Evolutionary conservation across 2,888 invertebrate genomes (phyloP), one percentile per base, ranked within the genome.

Genomic region (Drosophila conformis): DNA sequence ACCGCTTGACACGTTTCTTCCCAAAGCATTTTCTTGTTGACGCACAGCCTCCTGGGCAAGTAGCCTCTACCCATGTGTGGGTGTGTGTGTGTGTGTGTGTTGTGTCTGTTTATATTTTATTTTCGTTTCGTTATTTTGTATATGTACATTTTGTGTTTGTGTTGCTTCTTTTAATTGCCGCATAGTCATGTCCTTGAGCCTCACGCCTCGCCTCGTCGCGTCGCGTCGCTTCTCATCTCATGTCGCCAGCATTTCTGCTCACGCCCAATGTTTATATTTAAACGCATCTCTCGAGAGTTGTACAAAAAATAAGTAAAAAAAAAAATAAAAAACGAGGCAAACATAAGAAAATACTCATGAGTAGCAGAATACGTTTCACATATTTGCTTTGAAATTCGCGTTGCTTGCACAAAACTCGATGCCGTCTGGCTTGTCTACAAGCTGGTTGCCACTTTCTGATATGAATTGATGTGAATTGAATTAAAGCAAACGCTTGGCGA

Each of bases 381-480:
- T 65, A 66, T 76, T 46, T 64, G 54, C 51, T 64, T 73, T 51
- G 11, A 64, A 64, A 65, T 78, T 73, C 57, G 51, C 60, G 38
- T 62, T 61, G 64, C 56, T 60, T 57, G 61, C 54, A 42, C 69
- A 61, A 73, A 74, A 67, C 38, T 31, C 21, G 10, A 18, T 2
- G 10, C 25, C 57, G 2, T n/a, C 5, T 10, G 21, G 7, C 8
- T 11, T 48, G 27, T 31, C 52, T 11, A 62, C 52, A 60, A 79
- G 57, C 73, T 62, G 83, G 54, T 57, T 81, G 81, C 67, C 53
- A 69, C 27, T 31, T 59, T 63, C 29, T 56, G 13, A 38, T 62
- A 49, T 76, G 72, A 83, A 83, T 83, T 87, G 84, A 87, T 87
- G 68, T 72, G 82, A 87, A 87, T 83, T 87, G 72, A 87, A 87